Percentiles rank a stretch among this genome's conserved stretches.
Conservation (phyloP, 1,140 invertebrate species). For the Oryzaephilus surinamensis region DNA sequence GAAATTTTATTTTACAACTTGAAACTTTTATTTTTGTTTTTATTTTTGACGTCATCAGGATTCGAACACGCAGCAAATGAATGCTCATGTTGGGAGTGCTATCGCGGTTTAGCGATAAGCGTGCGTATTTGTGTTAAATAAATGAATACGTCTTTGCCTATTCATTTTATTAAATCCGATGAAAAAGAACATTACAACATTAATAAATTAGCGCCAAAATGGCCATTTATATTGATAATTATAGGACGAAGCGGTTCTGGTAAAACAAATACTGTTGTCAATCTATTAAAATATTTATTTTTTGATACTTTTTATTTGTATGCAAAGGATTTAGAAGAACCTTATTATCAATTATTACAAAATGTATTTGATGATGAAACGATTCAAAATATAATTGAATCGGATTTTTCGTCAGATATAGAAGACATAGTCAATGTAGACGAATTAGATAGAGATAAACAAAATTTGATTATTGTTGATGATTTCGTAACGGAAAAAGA, state of each 20-base stretch:
- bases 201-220: slow-evolving; percentile 9
- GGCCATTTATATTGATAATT: slow-evolving; percentile 8
- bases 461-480: slow-evolving; percentile 11
- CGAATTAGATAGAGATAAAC: slow-evolving; percentile 12
- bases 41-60: slow-evolving; percentile 9
- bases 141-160: slow-evolving; percentile 7
- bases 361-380: slow-evolving; percentile 13
- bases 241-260: slow-evolving; percentile 9
- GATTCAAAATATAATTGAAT: slow-evolving; percentile 13
- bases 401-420: slow-evolving; percentile 9
- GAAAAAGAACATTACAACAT: slow-evolving; percentile 10
- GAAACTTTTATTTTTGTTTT: slow-evolving; percentile 6
- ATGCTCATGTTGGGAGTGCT: slow-evolving; percentile 6
- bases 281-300: slow-evolving; percentile 13
- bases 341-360: slow-evolving; percentile 12
- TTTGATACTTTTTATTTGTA: slow-evolving; percentile 12
- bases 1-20: background rate
- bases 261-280: slow-evolving; percentile 12
- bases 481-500: slow-evolving; percentile 10
- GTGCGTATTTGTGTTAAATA: slow-evolving; percentile 11
- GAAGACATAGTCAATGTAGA: slow-evolving; percentile 11
- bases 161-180: slow-evolving; percentile 10
- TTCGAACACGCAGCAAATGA: slow-evolving; percentile 8
- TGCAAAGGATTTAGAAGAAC: slow-evolving; percentile 11
- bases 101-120: slow-evolving; percentile 8